These are phyloP conservation scores for Temnothorax longispinosus DNA, from an alignment of 1,140 invertebrate species.

Conservation along the genomic window DNA sequence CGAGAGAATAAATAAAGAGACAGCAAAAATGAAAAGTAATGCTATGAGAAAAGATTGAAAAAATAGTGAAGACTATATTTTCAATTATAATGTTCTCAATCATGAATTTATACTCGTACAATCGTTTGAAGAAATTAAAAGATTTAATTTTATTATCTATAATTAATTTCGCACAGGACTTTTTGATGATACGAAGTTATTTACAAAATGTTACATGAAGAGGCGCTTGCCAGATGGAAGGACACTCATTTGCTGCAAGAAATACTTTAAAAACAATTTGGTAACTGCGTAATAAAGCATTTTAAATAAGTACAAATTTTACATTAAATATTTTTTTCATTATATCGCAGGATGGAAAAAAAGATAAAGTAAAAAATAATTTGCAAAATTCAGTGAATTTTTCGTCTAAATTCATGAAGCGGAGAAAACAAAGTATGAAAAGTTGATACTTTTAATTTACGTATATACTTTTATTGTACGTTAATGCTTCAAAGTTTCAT, in stretches of 20 bases:
- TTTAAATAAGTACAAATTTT: conserved; percentile 38
- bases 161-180: conserved; percentile 55
- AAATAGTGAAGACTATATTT: background rate
- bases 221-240: conserved; percentile 46
- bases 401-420: background rate
- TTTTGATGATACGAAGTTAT: conserved; percentile 61
- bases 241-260: conserved; percentile 63
- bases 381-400: background rate
- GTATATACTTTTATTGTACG: background rate
- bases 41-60: conserved; percentile 9
- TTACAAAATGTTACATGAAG: conserved; percentile 65
- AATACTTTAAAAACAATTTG: conserved; percentile 12
- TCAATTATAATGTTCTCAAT: background rate
- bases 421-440: background rate
- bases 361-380: background rate
- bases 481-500: background rate
- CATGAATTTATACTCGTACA: background rate
- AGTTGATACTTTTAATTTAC: background rate
- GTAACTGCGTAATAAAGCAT: conserved; percentile 32
- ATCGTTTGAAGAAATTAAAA: background rate
- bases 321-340: conserved; percentile 22
- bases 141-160: conserved; percentile 1
- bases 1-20: conserved; percentile 71
- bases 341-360: background rate
- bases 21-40: conserved; percentile 72